Percentiles rank a stretch among this genome's conserved stretches.
Conservation (phyloP, 1,140 invertebrate species). For the Drosophila malerkotliana region DNA sequence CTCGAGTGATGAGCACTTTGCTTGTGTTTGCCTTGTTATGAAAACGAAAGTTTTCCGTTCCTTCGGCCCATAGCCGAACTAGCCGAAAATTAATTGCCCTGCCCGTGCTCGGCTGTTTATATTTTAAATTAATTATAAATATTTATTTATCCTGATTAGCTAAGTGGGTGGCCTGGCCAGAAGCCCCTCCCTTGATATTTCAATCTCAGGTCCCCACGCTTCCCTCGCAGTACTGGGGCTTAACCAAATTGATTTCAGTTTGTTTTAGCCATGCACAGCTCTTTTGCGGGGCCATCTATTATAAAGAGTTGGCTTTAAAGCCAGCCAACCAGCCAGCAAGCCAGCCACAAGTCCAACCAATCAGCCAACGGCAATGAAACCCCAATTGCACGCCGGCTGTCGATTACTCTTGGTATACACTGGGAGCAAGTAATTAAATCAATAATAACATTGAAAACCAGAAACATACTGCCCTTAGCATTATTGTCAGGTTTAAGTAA, state of each 20-base stretch:
- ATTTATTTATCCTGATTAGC: slow-evolving; percentile 82
- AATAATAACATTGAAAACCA: neutral
- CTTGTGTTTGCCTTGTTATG: slow-evolving; percentile 59
- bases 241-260: slow-evolving; percentile 80
- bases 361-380: slow-evolving; percentile 36
- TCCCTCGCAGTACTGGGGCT: slow-evolving; percentile 25
- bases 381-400: slow-evolving; percentile 44
- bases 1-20: slow-evolving; percentile 35
- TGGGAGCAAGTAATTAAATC: slow-evolving; percentile 1
- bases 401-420: slow-evolving; percentile 56
- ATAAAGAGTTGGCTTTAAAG: slow-evolving; percentile 71
- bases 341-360: slow-evolving; percentile 8
- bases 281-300: slow-evolving; percentile 54
- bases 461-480: no score
- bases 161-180: slow-evolving; percentile 33
- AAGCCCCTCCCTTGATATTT: neutral
- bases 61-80: slow-evolving; percentile 10
- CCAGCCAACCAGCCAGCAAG: slow-evolving; percentile 12
- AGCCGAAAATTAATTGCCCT: slow-evolving; percentile 71
- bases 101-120: slow-evolving; percentile 65
- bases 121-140: slow-evolving; percentile 83
- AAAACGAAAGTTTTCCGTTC: slow-evolving; percentile 45
- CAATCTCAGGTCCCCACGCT: neutral
- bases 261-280: slow-evolving; percentile 65
- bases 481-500: no score